These are phyloP conservation scores for Dreissena polymorpha DNA, from an alignment of 1,140 invertebrate species.

Conservation along the genomic window DNA sequence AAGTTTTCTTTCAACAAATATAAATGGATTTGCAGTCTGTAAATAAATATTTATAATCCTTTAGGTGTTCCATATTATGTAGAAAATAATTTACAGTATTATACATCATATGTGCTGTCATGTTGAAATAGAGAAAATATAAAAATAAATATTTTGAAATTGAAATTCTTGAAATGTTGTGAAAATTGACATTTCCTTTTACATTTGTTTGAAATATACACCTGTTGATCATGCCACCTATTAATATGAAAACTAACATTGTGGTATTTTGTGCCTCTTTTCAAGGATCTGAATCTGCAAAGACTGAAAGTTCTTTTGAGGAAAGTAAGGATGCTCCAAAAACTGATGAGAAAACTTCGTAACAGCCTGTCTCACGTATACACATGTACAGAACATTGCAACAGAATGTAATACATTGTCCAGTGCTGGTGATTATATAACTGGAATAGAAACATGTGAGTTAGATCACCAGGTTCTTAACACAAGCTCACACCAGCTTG, in stretches of 20 bases:
- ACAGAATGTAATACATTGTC: too few species aligned
- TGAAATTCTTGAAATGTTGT: neutral
- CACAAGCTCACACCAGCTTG: too few species aligned
- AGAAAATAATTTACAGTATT: neutral
- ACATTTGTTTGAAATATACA: neutral
- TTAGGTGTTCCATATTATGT: neutral
- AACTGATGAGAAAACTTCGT: conserved; percentile 28
- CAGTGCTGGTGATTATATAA: too few species aligned
- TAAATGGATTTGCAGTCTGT: neutral
- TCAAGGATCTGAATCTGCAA: conserved; percentile 17
- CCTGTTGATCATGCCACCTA: too few species aligned
- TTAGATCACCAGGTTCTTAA: too few species aligned
- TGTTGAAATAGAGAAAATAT: too few species aligned
- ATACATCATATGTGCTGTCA: neutral
- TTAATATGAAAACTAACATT: neutral
- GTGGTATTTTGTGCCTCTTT: conserved; percentile 5
- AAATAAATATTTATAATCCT: neutral
- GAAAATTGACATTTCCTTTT: neutral
- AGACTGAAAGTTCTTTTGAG: conserved; percentile 11
- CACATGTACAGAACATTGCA: too few species aligned
- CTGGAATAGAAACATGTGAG: too few species aligned
- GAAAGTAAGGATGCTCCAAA: conserved; percentile 43
- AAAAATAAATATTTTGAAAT: neutral
- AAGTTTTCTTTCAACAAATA: neutral
- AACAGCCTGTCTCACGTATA: neutral